These are phyloP conservation scores for Lithophane semibrunnea DNA, from an alignment of 2,888 invertebrate genomes.

Conservation along the genomic window DNA sequence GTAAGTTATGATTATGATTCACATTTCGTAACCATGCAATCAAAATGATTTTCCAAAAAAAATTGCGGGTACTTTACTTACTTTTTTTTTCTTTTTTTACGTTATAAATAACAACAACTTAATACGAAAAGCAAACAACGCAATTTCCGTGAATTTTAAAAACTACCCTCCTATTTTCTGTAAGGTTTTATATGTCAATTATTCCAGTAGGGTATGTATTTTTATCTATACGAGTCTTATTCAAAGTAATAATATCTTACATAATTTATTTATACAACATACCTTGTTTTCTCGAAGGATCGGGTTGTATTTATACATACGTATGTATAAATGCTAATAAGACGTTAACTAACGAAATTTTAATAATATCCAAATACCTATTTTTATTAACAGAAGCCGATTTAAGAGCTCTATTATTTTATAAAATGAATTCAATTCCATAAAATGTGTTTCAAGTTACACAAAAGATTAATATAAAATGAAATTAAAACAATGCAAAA, in stretches of 20 bases:
- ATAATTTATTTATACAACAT: slow-evolving; percentile 10
- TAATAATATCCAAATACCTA: slow-evolving; percentile 11
- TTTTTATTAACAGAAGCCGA: not conserved
- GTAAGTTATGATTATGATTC: slow-evolving; percentile 6
- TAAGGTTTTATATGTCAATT: slow-evolving; percentile 54
- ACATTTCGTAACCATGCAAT: not conserved
- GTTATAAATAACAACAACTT: not conserved
- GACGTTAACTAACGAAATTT: not conserved
- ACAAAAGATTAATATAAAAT: not conserved
- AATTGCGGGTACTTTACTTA: not conserved
- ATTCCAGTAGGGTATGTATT: slow-evolving; percentile 41
- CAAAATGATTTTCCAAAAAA: not conserved
- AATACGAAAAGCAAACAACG: slow-evolving; percentile 2
- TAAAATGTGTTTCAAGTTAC: slow-evolving; percentile 7
- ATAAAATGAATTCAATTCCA: not conserved
- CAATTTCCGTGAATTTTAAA: not conserved
- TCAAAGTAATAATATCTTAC: slow-evolving; percentile 13
- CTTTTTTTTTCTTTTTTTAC: not conserved
- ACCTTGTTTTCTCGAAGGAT: too few relatives aligned
- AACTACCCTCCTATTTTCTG: slow-evolving; percentile 24
- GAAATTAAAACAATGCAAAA: slow-evolving; percentile 2
- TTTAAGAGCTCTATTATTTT: slow-evolving; percentile 2
- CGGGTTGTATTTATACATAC: slow-evolving; percentile 8
- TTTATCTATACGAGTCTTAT: slow-evolving; percentile 14
- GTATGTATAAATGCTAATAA: not conserved